Base-by-base conservation (phyloP, 2,113 vertebrate species). In the Mesitornis unicolor region DNA sequence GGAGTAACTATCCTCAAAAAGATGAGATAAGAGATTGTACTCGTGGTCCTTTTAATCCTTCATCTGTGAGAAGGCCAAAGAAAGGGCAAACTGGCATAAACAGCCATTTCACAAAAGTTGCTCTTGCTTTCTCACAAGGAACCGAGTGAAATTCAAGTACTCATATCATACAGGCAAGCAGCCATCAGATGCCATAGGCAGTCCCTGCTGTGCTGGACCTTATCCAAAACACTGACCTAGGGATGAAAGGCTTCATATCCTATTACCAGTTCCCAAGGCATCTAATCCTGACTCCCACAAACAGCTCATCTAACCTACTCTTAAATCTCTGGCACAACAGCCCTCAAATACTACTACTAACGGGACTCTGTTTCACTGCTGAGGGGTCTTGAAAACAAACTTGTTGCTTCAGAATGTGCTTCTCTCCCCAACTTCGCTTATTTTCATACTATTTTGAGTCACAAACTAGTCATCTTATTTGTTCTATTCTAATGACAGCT, bases 191-290 rank as follows among this genome's bases (percentile, higher is more conserved):
- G 69, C 42, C 73, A 95, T 8, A 6, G 65, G 75, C 65, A 75
- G 69, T 3, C 82, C 77, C 74, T 93, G 74, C 56, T 76, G 42
- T 33, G 38, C 80, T 93, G 91, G 87, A 87, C 18, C 29, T 74
- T 80, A 68, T 59, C 63, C 80, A 89, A 54, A 90, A 53, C 67
- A 75, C 45, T 87, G 89, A 95, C 82, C 85, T 76, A 81, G 2
- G 10, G 51, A 77, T 81, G 50, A 96, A 94, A 94, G 74, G 50
- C 57, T 95, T 94, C n/a, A 33, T 92, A 95, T 96, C 63, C 26
- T 84, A 73, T 96, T 95, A 96, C 83, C 71, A 79, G 68, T 91
- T 90, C 89, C 83, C 89, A 90, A 83, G 84, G 94, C 74, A 85
- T 76, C 73, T 84, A 90, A 96, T 92, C 70, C 83, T 24, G 45